A percentile compares a stretch with the other conserved stretches of the same genome.
phyloP scores from a whole-genome alignment of 2,113 vertebrate species.

The Gorilla gorilla region DNA sequence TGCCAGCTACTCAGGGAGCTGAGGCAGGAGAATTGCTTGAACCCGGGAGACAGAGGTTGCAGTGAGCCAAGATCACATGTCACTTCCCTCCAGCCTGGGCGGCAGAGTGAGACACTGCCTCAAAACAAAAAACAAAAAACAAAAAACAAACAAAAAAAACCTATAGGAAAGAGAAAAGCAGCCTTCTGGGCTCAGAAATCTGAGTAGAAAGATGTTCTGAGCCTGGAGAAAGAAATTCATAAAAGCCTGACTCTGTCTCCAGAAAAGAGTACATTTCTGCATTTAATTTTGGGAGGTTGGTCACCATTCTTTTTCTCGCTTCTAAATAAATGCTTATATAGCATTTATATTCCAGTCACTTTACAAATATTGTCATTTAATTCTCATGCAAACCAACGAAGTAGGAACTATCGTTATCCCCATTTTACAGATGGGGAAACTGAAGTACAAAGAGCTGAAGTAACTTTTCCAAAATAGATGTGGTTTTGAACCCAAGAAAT shows the following conservation, averaged over 20 bases:
- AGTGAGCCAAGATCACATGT: too few species aligned
- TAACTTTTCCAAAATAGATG: background rate
- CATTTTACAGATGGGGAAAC: background rate
- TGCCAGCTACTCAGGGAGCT: too few species aligned
- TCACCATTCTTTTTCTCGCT: background rate
- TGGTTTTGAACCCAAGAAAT: background rate
- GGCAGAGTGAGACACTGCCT: too few species aligned
- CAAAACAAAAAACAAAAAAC: too few species aligned
- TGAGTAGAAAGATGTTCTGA: background rate
- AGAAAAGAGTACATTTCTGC: background rate
- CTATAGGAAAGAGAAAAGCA: background rate
- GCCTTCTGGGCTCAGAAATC: background rate
- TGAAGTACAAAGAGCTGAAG: background rate
- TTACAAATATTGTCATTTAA: background rate
- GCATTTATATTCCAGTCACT: background rate
- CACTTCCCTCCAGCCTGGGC: too few species aligned
- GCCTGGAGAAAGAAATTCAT: background rate
- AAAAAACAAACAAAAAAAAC: too few species aligned
- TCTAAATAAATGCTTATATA: background rate
- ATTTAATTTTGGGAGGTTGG: background rate
- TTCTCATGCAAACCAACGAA: background rate
- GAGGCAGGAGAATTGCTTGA: too few species aligned
- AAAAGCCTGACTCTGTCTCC: background rate
- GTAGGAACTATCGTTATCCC: background rate
- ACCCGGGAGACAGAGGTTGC: too few species aligned